A percentile compares a stretch with the other conserved stretches of the same genome.
Evolutionary conservation across 2,797 vertebrate genomes (phyloP).

Genomic region (Galagoides demidoff): DNA sequence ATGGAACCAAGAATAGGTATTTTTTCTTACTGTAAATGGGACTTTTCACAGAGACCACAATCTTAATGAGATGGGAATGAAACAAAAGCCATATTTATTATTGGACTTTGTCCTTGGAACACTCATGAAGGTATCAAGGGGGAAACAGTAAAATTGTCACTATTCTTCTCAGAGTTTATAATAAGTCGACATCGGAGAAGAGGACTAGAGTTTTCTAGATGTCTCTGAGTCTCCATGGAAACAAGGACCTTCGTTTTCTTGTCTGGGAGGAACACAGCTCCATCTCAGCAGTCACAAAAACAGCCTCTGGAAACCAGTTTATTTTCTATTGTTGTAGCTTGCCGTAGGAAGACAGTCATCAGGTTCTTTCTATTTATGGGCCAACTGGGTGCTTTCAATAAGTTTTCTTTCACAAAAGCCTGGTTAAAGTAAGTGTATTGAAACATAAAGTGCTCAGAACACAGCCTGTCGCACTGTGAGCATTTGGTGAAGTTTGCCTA

Average conservation of each 20-base stretch:
- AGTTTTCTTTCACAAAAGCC: neutral
- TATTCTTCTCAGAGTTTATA: slow-evolving; percentile 15
- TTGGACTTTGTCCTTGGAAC: neutral
- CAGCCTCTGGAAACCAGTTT: slow-evolving; percentile 41
- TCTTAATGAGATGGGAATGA: neutral
- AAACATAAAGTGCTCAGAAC: neutral
- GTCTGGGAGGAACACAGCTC: neutral
- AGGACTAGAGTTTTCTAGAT: neutral
- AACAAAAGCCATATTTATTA: neutral
- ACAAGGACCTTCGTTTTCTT: slow-evolving; percentile 30
- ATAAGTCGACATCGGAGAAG: neutral
- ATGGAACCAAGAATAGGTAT: neutral
- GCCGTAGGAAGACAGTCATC: slow-evolving; percentile 31
- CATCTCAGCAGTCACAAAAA: slow-evolving; percentile 43
- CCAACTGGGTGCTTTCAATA: neutral
- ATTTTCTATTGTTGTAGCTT: slow-evolving; percentile 35
- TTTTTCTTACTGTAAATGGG: neutral
- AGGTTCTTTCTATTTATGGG: neutral
- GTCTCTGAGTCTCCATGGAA: slow-evolving; percentile 46
- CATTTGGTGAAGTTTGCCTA: neutral
- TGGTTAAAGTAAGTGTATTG: neutral
- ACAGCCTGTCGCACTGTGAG: neutral
- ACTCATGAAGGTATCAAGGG: neutral
- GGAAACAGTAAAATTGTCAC: neutral
- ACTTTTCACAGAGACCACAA: neutral